Conservation (phyloP, 2,113 vertebrate species). For the Mionectes macconnelli region DNA sequence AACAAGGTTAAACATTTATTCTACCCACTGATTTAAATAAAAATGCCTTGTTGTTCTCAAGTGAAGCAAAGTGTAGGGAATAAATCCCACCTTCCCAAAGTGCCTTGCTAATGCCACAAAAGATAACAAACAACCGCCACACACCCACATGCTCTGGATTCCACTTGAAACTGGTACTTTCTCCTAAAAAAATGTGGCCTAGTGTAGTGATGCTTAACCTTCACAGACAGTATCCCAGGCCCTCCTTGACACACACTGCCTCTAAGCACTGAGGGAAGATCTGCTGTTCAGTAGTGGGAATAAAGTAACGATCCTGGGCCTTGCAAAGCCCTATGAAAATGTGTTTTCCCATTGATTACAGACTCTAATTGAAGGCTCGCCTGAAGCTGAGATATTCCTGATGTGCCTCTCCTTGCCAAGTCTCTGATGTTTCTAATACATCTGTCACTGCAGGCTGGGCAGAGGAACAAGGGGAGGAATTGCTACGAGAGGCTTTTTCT, state of each 20-base stretch:
- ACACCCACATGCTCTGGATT: accelerated
- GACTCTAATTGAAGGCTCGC: background rate
- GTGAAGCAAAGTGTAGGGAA: background rate
- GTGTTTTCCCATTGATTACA: background rate
- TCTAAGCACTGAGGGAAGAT: background rate
- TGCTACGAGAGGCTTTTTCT: background rate
- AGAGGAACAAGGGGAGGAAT: background rate
- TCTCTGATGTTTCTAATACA: background rate
- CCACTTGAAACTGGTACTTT: background rate
- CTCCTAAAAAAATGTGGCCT: background rate
- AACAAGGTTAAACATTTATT: conserved; percentile 53
- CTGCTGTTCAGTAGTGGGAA: background rate
- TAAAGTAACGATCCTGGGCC: background rate
- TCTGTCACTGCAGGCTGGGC: background rate
- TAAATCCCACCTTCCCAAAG: background rate
- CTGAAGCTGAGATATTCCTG: background rate
- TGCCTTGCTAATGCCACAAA: background rate
- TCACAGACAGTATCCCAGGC: background rate
- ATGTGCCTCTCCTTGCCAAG: background rate
- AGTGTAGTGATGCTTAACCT: background rate
- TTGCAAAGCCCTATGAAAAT: background rate
- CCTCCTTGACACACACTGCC: background rate
- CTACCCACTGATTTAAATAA: conserved; percentile 61
- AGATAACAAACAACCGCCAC: background rate
- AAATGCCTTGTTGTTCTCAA: conserved; percentile 13